These are phyloP conservation scores for Herpetotheres cachinnans DNA, from an alignment of 2,113 vertebrate species.

Conservation along the genomic window DNA sequence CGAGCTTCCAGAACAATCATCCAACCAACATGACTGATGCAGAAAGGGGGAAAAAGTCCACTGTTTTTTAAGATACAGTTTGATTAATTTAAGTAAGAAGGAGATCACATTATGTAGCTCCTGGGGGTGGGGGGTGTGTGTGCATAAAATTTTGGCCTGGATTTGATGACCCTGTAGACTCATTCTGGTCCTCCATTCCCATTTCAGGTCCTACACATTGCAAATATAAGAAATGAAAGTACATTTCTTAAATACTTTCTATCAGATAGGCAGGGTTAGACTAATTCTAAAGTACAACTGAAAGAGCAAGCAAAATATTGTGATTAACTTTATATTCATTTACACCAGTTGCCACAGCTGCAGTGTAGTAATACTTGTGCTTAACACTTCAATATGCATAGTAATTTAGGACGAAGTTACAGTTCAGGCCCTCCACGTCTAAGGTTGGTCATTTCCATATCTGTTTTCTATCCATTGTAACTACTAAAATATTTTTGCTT, in stretches of 20 bases:
- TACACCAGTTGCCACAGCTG: not conserved
- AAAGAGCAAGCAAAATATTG: not conserved
- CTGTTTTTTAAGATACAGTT: not conserved
- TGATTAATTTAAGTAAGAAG: not conserved
- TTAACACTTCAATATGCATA: not conserved
- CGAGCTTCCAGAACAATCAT: not conserved
- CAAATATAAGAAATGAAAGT: not conserved
- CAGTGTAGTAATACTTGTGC: not conserved
- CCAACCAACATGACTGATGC: not conserved
- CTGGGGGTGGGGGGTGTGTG: accelerated
- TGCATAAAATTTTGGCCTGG: not conserved
- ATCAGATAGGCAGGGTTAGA: not conserved
- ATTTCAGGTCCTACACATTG: not conserved
- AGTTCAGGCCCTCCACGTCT: not conserved
- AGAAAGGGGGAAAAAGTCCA: not conserved
- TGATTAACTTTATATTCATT: not conserved
- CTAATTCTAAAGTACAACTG: not conserved
- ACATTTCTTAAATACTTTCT: not conserved
- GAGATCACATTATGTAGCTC: not conserved
- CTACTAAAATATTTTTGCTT: not conserved
- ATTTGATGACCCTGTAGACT: not conserved
- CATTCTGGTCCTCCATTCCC: not conserved
- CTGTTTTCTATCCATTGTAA: not conserved
- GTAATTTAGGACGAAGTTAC: not conserved
- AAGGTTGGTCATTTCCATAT: not conserved